These are phyloP conservation scores for Anabas testudineus DNA, from an alignment of 2,797 vertebrate genomes.

Conservation along the genomic window DNA sequence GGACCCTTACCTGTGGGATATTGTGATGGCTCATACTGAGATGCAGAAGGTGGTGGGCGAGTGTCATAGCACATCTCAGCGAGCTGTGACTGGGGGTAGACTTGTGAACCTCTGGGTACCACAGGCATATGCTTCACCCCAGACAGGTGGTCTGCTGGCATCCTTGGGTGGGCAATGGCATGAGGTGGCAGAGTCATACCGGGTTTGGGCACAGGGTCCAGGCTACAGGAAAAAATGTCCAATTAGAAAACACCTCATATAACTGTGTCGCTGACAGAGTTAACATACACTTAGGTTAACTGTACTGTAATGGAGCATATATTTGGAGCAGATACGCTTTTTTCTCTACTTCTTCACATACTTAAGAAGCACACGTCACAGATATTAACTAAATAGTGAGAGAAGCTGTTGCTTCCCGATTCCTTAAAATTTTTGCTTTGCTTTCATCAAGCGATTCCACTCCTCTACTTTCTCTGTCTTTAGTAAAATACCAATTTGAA, in stretches of 20 bases:
- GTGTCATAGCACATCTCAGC: conserved; percentile 93
- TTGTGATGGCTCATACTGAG: conserved; percentile 90
- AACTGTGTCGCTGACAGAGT: not conserved
- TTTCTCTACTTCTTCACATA: too few species aligned
- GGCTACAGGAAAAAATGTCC: conserved; percentile 71
- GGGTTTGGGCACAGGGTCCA: conserved; percentile 88
- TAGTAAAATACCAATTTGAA: too few species aligned
- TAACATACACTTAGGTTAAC: not conserved
- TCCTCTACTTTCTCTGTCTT: too few species aligned
- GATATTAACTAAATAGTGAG: too few species aligned
- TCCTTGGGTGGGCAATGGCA: conserved; percentile 84
- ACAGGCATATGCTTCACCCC: conserved; percentile 91
- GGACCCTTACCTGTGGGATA: conserved; percentile 88
- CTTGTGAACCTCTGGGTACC: conserved; percentile 89
- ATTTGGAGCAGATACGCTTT: too few species aligned
- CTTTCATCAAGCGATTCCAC: too few species aligned
- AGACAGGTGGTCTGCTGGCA: conserved; percentile 87
- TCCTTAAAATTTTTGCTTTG: too few species aligned
- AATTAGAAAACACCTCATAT: not conserved
- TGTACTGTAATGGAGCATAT: too few species aligned
- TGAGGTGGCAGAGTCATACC: conserved; percentile 90
- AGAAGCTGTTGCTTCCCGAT: too few species aligned
- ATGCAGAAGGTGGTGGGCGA: conserved; percentile 87
- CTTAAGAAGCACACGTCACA: too few species aligned
- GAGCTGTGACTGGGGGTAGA: conserved; percentile 90